Conservation (phyloP, 2,888 invertebrate genomes). For the Brachycybe producta region DNA sequence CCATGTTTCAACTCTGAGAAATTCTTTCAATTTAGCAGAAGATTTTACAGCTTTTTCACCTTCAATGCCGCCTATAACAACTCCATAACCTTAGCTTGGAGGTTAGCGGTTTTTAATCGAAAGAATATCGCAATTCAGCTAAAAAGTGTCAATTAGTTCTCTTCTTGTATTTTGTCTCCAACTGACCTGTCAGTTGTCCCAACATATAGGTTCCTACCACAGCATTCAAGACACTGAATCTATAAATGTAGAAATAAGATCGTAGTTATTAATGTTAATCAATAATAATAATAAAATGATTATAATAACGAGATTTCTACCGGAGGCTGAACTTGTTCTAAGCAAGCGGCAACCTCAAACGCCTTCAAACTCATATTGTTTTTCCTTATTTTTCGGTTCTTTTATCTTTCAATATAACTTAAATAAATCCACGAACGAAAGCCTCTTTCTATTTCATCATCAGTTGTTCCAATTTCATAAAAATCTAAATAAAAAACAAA, state of each 20-base stretch:
- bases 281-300: neutral
- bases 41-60: neutral
- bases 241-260: neutral
- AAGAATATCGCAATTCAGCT: too few species aligned
- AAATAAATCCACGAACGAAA: too few species aligned
- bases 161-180: too few species aligned
- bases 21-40: neutral
- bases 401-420: neutral
- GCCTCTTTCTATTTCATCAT: too few species aligned
- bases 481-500: too few species aligned
- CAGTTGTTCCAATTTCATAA: too few species aligned
- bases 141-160: too few species aligned
- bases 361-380: constrained; percentile 20
- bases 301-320: too few species aligned
- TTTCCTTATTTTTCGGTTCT: too few species aligned
- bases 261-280: neutral
- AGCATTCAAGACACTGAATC: constrained; percentile 19
- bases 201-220: constrained; percentile 17
- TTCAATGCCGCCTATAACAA: neutral
- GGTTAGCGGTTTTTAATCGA: too few species aligned
- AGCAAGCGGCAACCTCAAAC: constrained; percentile 18
- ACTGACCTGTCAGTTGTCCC: constrained; percentile 19
- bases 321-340: constrained; percentile 13
- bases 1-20: too few species aligned
- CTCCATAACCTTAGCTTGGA: too few species aligned